Evolutionary conservation across 2,888 invertebrate genomes (phyloP), one percentile per base, ranked within the genome.

Genomic region (Oasisia sp.): DNA sequence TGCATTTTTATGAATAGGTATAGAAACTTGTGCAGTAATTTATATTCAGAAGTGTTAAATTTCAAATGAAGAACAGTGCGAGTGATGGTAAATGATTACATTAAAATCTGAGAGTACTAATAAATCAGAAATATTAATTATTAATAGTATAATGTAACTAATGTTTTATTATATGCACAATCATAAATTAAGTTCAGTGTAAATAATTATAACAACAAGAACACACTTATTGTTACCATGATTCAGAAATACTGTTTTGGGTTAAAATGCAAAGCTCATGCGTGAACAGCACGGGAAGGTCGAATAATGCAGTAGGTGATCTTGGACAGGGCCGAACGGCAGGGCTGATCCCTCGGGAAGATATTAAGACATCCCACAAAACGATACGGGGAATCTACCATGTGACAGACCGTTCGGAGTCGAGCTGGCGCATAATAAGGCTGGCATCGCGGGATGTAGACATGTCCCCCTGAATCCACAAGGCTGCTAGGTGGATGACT

Each of bases 351-450:
- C 74, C 27, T 7, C n/a, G n/a, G 74, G 74, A 27, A 74, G 27
- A 74, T n/a, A 74, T 74, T 74, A 74, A 74, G 74, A 74, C 27
- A 74, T 74, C 74, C 74, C 74, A 74, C 74, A 74, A 74, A 74
- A 74, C n/a, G 74, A 74, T 74, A 74, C n/a, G 74, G 74, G 74
- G 74, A 74, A 74, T 74, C 74, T n/a, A 27, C 74, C 74, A 74
- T 74, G 74, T 74, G 74, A 74, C 74, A 74, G 74, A 7, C 27
- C n/a, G 74, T 19, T 7, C 7, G n/a, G 4, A 27, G n/a, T 74
- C 7, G 74, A 74, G 74, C 74, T 27, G 27, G 7, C 27, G 74
- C 74, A 74, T 74, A 74, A 27, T 74, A 74, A 74, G 27, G 27
- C 74, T 7, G n/a, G 74, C n/a, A 74, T 74, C 74, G 74, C 74